These are phyloP conservation scores for Chrysogorgia sp. DNA, from an alignment of 92 coral and sea anemone species.

Conservation along the genomic window DNA sequence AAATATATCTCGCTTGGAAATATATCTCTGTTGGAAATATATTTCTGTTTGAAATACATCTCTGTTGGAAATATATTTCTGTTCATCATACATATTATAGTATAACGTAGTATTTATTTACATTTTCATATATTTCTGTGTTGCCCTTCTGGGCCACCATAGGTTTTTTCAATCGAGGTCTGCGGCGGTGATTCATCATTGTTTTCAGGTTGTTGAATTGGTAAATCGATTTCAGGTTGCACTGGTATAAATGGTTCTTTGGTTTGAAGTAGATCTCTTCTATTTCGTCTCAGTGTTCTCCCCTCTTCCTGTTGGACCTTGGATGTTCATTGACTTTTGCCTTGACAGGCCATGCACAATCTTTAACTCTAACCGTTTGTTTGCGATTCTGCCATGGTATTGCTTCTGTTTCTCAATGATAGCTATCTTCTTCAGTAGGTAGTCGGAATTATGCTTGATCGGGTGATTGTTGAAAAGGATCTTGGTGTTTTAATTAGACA, in stretches of 20 bases:
- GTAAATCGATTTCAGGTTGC: not conserved
- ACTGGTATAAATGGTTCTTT: conserved; percentile 1
- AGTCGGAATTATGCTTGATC: too few species aligned
- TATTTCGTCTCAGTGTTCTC: conserved; percentile 20
- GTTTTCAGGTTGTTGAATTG: not conserved
- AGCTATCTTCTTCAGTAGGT: not conserved
- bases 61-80: too few species aligned
- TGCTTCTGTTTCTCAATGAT: not conserved
- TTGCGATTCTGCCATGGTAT: not conserved
- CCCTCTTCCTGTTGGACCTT: not conserved
- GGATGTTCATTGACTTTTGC: conserved; percentile 5
- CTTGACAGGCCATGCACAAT: conserved; percentile 6
- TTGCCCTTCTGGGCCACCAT: too few species aligned
- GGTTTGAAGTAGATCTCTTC: conserved; percentile 29
- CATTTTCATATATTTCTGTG: too few species aligned
- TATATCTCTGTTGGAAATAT: too few species aligned
- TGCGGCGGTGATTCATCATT: not conserved
- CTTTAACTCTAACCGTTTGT: not conserved
- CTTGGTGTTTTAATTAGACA: too few species aligned
- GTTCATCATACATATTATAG: too few species aligned
- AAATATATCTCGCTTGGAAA: too few species aligned
- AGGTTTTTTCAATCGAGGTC: too few species aligned
- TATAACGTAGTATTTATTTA: too few species aligned
- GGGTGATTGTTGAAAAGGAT: too few species aligned
- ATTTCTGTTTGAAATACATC: too few species aligned